A percentile compares a stretch with the other conserved stretches of the same genome.
phyloP scores from a whole-genome alignment of 2,797 vertebrate species.

The Chanos chanos region DNA sequence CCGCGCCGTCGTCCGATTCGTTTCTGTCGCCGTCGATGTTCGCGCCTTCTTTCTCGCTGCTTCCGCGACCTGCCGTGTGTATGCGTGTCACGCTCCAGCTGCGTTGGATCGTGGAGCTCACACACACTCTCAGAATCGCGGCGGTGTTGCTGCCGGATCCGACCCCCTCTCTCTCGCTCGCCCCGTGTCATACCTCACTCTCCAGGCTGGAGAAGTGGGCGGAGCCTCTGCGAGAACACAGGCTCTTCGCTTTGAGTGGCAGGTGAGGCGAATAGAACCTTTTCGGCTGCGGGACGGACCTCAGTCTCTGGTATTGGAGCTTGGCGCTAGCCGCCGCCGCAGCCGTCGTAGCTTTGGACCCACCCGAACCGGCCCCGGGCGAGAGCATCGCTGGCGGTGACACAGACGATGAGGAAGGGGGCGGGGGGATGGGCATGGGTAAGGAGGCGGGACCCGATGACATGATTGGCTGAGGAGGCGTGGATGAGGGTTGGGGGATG shows the following conservation, averaged over 20 bases:
- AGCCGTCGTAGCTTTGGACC: slow-evolving; percentile 70
- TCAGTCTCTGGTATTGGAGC: slow-evolving; percentile 87
- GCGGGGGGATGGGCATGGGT: slow-evolving; percentile 75
- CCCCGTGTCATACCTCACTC: slow-evolving; percentile 92
- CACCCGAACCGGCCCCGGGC: slow-evolving; percentile 70
- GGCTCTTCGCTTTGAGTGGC: slow-evolving; percentile 84
- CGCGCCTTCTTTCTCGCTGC: slow-evolving; percentile 57
- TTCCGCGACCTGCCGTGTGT: slow-evolving; percentile 62
- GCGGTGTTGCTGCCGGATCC: slow-evolving; percentile 42
- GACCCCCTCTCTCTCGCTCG: slow-evolving; percentile 66
- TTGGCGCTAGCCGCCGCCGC: slow-evolving; percentile 79
- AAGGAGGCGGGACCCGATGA: slow-evolving; percentile 70
- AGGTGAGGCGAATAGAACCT: slow-evolving; percentile 83
- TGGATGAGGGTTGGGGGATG: slow-evolving; percentile 65
- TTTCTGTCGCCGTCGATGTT: slow-evolving; percentile 49
- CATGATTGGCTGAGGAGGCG: slow-evolving; percentile 67
- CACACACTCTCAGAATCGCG: slow-evolving; percentile 70
- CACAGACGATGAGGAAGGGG: slow-evolving; percentile 69
- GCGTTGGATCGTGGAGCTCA: slow-evolving; percentile 70
- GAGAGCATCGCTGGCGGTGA: slow-evolving; percentile 71
- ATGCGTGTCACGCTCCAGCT: slow-evolving; percentile 73
- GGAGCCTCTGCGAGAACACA: slow-evolving; percentile 86
- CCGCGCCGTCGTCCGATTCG: slow-evolving; percentile 44
- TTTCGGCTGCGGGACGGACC: slow-evolving; percentile 77
- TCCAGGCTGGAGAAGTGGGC: slow-evolving; percentile 93